A percentile compares a stretch with the other conserved stretches of the same genome.
These are phyloP conservation scores for Zosterops lateralis DNA, from an alignment of 2,113 vertebrate genomes.

Conservation along the genomic window DNA sequence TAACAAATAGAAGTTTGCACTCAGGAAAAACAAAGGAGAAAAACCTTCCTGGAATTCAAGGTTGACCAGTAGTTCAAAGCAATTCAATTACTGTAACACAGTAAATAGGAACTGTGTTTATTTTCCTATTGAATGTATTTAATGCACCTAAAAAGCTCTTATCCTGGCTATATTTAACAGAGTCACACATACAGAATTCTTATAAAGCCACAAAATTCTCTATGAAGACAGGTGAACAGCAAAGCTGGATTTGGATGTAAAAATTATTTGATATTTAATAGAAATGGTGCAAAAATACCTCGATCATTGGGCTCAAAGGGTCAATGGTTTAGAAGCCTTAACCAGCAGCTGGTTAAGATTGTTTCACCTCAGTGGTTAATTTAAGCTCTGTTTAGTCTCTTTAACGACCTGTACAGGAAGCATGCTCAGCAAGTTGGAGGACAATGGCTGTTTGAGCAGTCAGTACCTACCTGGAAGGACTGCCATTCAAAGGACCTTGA, in stretches of 20 bases:
- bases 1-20: neutral
- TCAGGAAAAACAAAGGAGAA: neutral
- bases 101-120: neutral
- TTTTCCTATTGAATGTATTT: neutral
- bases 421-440: neutral
- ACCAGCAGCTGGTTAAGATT: neutral
- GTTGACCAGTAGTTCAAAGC: conserved; percentile 19
- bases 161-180: neutral
- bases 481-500: neutral
- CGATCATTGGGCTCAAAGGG: neutral
- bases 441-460: neutral
- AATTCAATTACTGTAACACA: conserved; percentile 7
- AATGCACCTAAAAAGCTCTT: neutral
- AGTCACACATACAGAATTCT: neutral
- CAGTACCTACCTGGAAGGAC: neutral
- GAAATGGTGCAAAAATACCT: neutral
- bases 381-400: neutral
- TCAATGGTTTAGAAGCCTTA: neutral
- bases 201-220: neutral
- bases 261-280: neutral
- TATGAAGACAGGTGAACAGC: neutral
- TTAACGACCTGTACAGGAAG: neutral
- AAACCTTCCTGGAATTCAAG: conserved; percentile 11
- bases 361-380: neutral
- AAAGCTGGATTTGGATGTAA: neutral